Conservation (phyloP, 2,113 vertebrate species). For the Dasypus novemcinctus region DNA sequence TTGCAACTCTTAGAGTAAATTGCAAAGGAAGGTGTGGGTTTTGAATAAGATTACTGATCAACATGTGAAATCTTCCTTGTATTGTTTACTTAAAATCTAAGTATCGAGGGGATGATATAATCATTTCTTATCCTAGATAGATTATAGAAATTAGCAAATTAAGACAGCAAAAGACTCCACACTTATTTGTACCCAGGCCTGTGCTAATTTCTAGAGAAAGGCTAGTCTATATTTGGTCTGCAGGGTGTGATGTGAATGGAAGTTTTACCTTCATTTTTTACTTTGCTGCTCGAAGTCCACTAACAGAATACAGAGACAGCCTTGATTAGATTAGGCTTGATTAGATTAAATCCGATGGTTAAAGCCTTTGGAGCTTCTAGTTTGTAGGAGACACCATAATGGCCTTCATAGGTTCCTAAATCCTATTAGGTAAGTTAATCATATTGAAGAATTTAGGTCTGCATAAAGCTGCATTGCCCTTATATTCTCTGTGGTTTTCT, state of each 20-base stretch:
- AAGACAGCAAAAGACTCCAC: background rate
- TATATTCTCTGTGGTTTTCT: conserved; percentile 73
- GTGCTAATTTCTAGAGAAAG: conserved; percentile 38
- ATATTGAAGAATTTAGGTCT: conserved; percentile 82
- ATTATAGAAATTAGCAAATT: conserved; percentile 32
- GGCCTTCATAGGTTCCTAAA: conserved; percentile 81
- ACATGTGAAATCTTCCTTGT: conserved; percentile 39
- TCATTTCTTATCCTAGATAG: conserved; percentile 31
- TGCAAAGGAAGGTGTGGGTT: background rate
- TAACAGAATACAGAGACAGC: conserved; percentile 78
- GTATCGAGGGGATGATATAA: background rate
- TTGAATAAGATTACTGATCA: conserved; percentile 36
- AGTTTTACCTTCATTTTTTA: conserved; percentile 50
- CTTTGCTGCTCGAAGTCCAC: conserved; percentile 61
- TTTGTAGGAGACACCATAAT: conserved; percentile 82
- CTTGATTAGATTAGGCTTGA: conserved; percentile 86
- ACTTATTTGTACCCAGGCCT: background rate
- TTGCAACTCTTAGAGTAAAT: background rate
- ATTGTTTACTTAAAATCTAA: conserved; percentile 40
- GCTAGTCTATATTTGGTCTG: background rate
- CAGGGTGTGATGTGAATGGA: conserved; percentile 43
- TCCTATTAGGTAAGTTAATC: conserved; percentile 86
- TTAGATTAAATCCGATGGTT: conserved; percentile 83
- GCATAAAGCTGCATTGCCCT: conserved; percentile 72
- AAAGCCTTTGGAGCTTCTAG: conserved; percentile 80